Conservation (phyloP, 2,113 vertebrate genomes). For the Salminus brasiliensis region DNA sequence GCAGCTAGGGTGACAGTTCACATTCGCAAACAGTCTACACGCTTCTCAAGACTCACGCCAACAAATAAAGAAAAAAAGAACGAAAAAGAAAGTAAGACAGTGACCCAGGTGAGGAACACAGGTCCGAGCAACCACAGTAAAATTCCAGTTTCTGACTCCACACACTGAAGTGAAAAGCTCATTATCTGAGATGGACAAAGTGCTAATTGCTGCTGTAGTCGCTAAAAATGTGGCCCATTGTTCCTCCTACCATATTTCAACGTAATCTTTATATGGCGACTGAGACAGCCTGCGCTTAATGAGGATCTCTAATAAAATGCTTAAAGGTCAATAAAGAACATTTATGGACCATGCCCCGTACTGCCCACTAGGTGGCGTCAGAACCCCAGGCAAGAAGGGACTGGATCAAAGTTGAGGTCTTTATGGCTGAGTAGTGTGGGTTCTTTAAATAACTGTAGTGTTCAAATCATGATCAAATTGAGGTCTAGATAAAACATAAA, state of each 20-base stretch:
- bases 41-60: not conserved
- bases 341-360: not conserved
- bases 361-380: conserved; percentile 36
- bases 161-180: not conserved
- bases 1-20: conserved; percentile 21
- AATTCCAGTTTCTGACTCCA: conserved; percentile 42
- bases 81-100: conserved; percentile 36
- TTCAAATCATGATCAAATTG: not conserved
- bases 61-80: not conserved
- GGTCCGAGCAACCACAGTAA: not conserved
- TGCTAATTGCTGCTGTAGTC: conserved; percentile 29
- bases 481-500: conserved; percentile 28
- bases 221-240: conserved; percentile 8
- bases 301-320: not conserved
- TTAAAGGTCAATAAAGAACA: not conserved
- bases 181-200: conserved; percentile 24
- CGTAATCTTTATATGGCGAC: not conserved
- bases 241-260: not conserved
- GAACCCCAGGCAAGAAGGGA: conserved; percentile 1
- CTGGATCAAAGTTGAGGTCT: conserved; percentile 20
- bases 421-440: not conserved
- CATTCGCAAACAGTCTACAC: not conserved
- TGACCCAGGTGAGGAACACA: conserved; percentile 9
- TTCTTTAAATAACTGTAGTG: conserved; percentile 13
- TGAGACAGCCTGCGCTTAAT: not conserved